Conservation (phyloP, 2,797 vertebrate species). For the Nyctibius grandis region DNA sequence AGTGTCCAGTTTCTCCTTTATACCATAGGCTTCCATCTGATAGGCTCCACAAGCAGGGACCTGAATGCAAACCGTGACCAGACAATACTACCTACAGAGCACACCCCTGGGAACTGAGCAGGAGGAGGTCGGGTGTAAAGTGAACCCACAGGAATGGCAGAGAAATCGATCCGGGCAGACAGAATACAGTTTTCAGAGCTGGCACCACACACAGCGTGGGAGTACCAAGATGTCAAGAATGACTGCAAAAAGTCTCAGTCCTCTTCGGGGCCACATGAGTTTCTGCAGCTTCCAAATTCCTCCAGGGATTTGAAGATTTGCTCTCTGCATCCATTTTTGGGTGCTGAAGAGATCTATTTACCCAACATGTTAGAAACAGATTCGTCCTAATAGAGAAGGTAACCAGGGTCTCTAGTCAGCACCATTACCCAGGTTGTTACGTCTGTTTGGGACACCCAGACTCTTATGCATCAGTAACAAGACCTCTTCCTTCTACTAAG, state of each 20-base stretch:
- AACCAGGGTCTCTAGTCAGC: background rate
- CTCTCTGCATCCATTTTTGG: background rate
- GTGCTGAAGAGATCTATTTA: background rate
- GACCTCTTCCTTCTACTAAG: background rate
- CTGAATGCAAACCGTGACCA: background rate
- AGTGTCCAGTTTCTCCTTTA: background rate
- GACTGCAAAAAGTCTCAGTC: background rate
- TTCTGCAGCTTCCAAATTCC: background rate
- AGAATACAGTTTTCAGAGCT: background rate
- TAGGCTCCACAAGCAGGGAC: background rate
- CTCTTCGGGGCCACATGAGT: background rate
- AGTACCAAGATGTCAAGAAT: fast-evolving
- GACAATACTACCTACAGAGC: background rate
- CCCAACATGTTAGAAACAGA: background rate
- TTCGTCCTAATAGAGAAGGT: background rate
- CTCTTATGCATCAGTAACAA: background rate
- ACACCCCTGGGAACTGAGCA: background rate
- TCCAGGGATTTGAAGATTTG: background rate
- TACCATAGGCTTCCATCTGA: background rate
- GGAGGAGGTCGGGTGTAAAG: fast-evolving
- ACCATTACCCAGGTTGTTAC: background rate
- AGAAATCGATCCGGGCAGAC: fast-evolving
- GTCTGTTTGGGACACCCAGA: background rate
- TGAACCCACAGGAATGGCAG: background rate
- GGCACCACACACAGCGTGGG: fast-evolving